Percentiles rank a stretch among this genome's conserved stretches.
Evolutionary conservation across 2,888 invertebrate species (phyloP).

Genomic region (Acrocera orbiculus): DNA sequence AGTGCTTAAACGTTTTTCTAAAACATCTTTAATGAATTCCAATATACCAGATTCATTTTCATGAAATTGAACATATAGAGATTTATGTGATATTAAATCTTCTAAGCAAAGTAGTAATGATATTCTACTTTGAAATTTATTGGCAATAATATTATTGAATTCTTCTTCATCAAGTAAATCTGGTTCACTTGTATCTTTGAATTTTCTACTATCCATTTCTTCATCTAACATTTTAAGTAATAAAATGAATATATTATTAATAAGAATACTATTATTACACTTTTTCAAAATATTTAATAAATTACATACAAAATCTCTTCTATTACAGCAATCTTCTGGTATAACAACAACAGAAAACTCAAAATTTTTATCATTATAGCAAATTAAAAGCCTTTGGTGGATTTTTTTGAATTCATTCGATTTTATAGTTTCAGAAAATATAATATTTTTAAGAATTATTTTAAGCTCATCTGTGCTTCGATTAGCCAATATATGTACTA

Average conservation of each 20-base stretch:
- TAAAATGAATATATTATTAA: conserved; percentile 22
- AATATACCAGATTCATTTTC: conserved; percentile 21
- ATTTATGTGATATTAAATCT: conserved; percentile 21
- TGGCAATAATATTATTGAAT: conserved; percentile 17
- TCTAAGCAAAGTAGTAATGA: conserved; percentile 22
- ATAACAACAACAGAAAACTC: conserved; percentile 16
- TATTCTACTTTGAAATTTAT: conserved; percentile 19
- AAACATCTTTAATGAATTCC: conserved; percentile 16
- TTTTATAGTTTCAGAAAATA: not conserved
- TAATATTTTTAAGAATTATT: conserved; percentile 14
- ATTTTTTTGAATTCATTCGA: conserved; percentile 14
- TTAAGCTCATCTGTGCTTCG: conserved; percentile 17
- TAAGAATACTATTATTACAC: conserved; percentile 19
- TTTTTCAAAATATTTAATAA: conserved; percentile 18
- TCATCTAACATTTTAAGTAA: conserved; percentile 14
- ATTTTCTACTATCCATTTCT: conserved; percentile 11
- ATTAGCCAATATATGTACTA: conserved; percentile 23
- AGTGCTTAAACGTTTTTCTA: conserved; percentile 18
- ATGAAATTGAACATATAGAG: conserved; percentile 21
- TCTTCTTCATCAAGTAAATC: conserved; percentile 22
- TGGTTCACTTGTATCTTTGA: conserved; percentile 6
- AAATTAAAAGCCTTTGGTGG: conserved; percentile 17
- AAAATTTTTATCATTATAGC: conserved; percentile 7
- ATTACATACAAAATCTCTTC: conserved; percentile 13
- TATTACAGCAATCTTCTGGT: conserved; percentile 10